A percentile compares a stretch with the other conserved stretches of the same genome.
Evolutionary conservation across 2,888 invertebrate species (phyloP).

Genomic region (Cecidostiba fungosa): DNA sequence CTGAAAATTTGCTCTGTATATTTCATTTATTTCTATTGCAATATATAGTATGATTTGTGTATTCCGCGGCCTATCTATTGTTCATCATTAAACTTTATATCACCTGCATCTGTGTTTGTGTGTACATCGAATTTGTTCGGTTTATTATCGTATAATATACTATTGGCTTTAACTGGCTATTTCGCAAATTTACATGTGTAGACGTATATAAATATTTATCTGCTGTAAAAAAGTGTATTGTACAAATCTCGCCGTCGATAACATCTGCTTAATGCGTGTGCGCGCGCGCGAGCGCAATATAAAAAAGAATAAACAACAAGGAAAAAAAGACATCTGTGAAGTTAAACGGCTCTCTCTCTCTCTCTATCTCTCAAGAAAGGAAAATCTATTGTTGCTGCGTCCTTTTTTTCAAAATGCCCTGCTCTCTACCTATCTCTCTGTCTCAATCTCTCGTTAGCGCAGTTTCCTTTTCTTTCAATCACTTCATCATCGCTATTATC

Average conservation of each 20-base stretch:
- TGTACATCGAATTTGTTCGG: slow-evolving; percentile 26
- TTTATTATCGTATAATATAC: slow-evolving; percentile 13
- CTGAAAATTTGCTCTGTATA: slow-evolving; percentile 21
- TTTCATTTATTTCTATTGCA: slow-evolving; percentile 54
- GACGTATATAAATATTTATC: slow-evolving; percentile 49
- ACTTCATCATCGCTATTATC: slow-evolving; percentile 44
- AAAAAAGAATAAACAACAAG: slow-evolving; percentile 61
- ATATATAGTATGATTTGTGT: slow-evolving; percentile 37
- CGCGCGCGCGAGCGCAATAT: slow-evolving; percentile 22
- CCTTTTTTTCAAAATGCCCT: background rate
- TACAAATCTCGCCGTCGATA: slow-evolving; percentile 50
- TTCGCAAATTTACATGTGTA: slow-evolving; percentile 43
- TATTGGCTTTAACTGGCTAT: slow-evolving; percentile 58
- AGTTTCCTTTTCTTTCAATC: slow-evolving; percentile 39
- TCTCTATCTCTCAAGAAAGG: background rate
- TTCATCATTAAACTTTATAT: slow-evolving; percentile 36
- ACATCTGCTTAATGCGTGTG: slow-evolving; percentile 44
- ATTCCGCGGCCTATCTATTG: slow-evolving; percentile 42
- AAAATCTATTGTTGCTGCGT: slow-evolving; percentile 17
- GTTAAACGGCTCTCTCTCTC: slow-evolving; percentile 33
- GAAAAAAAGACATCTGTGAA: slow-evolving; percentile 53
- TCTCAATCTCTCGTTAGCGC: slow-evolving; percentile 30
- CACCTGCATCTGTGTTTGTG: slow-evolving; percentile 25
- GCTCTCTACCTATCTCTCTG: background rate
- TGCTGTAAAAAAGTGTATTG: slow-evolving; percentile 55